Base-by-base conservation (phyloP, 2,888 invertebrate genomes). In the Meiosimyza decipiens region DNA sequence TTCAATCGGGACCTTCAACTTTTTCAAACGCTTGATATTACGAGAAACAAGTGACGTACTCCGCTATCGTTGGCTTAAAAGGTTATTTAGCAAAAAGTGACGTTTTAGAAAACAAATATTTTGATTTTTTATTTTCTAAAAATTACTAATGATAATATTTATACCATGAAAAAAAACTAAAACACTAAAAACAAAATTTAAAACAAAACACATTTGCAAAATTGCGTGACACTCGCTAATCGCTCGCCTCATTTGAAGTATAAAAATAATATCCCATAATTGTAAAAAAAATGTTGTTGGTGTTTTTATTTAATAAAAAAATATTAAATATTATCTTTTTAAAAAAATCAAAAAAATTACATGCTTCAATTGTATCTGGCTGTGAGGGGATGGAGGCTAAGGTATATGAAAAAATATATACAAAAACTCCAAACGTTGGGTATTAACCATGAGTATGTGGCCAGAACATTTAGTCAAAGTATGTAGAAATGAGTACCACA, bases 181-280 rank as follows among this genome's bases (percentile, higher is more conserved):
- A 28, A 18, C 13, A 40, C 16, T 63, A 40, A 57, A 67, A 67
- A 49, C 18, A 49, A 33, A 40, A 40, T 28, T 28, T 15, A 18
- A 59, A 59, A 59, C 18, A 18, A 62, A 47, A 62, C 11, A 62
- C 28, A 13, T 16, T 40, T 16, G 18, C 50, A 13, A 64, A 68
- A 68, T 68, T 68, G 68, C 68, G 59, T 68, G 68, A 68, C 59
- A 59, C 49, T 47, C 18, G 50, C 18, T 59, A 59, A 49, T 54
- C 28, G 28, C 59, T 40, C 15, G 59, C 59, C n/a, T 13, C 18
- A 49, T 12, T 40, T 57, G 47, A 64, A 51, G 64, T 64, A 64
- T 6, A 22, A 64, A 64, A 51, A 64, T 64, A 51, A 64, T 51
- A 51, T 50, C 6, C 63, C 49, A 49, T 63, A 22, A 64, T 64